Evolutionary conservation across 2,113 vertebrate genomes (phyloP), one percentile per base, ranked within the genome.

Genomic region (Girardinichthys multiradiatus): DNA sequence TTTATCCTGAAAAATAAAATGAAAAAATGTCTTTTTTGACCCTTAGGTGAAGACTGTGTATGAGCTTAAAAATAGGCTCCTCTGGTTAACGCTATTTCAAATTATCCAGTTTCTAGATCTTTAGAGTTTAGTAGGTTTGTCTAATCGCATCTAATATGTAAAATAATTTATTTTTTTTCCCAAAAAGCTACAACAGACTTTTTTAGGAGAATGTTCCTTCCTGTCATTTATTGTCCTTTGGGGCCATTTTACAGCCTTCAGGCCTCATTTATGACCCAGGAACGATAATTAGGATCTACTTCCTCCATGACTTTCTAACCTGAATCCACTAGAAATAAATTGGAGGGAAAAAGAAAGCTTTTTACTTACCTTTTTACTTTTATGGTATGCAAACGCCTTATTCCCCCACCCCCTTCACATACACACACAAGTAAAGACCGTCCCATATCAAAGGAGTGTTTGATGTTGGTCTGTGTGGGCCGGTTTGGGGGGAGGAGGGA

Each of bases 401-500:
- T n/a, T n/a, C 28, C 2, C 31, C 39, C 42, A 3, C 48, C 67
- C 30, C 60, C 14, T 21, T 0, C 62, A 14, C 61, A 12, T 58
- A 14, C 77, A 28, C 71, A 73, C 66, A 37, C 64, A 57, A 33
- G 70, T 2, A 73, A 80, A 85, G 84, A 64, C 82, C 72, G 58
- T 72, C 59, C 31, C 1, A 33, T 68, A 82, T 89, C 81, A 87
- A 87, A 89, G 81, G 80, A 76, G 70, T 28, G 72, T 87, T 87
- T 89, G 87, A 89, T 80, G 78, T 87, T 1, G 21, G 77, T 26
- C 21, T 37, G 80, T 65, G 33, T 76, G 84, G 70, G 76, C 68
- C 4, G n/a, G 70, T 31, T 37, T 26, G 45, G 68, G n/a, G n/a
- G 51, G 42, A 45, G 31, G 28, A 29, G 61, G 57, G 15, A 13